Evolutionary conservation across 2,888 invertebrate genomes (phyloP).

Genomic region (Diadegma fenestrale): DNA sequence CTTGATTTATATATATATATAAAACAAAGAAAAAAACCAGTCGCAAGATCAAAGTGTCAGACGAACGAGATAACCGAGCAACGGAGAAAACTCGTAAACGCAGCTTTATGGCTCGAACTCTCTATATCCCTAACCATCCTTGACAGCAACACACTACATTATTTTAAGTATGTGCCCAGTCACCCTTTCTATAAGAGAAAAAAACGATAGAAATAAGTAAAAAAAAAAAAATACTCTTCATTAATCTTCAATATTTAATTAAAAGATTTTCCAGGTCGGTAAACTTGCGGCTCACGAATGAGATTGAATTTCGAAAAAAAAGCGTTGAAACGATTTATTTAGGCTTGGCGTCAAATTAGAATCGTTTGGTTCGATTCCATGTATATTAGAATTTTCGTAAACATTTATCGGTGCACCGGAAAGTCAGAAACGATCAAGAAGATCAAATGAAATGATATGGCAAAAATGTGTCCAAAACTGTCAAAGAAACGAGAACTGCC

Average conservation of each 20-base stretch:
- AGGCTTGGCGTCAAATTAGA: no score
- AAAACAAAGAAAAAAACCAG: not conserved
- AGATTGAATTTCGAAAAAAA: no score
- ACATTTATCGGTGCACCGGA: no score
- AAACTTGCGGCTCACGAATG: no score
- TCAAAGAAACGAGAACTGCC: no score
- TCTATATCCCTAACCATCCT: slow-evolving; percentile 39
- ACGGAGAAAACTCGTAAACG: slow-evolving; percentile 47
- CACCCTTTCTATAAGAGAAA: not conserved
- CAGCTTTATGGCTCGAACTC: slow-evolving; percentile 59
- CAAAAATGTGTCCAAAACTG: no score
- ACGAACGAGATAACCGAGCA: slow-evolving; percentile 42
- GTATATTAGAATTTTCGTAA: no score
- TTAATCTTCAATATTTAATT: not conserved
- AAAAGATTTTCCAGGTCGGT: not conserved
- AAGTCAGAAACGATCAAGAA: no score
- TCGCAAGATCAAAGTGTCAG: slow-evolving; percentile 22
- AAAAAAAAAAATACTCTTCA: not conserved
- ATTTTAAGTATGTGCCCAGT: not conserved
- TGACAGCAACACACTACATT: slow-evolving; percentile 32
- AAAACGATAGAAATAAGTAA: no score
- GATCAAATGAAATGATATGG: no score
- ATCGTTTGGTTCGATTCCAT: no score
- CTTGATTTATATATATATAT: slow-evolving; percentile 9
- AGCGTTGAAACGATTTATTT: no score